Evolutionary conservation across 2,888 invertebrate species (phyloP), one percentile per base, ranked within the genome.

Genomic region (Brenthis ino): DNA sequence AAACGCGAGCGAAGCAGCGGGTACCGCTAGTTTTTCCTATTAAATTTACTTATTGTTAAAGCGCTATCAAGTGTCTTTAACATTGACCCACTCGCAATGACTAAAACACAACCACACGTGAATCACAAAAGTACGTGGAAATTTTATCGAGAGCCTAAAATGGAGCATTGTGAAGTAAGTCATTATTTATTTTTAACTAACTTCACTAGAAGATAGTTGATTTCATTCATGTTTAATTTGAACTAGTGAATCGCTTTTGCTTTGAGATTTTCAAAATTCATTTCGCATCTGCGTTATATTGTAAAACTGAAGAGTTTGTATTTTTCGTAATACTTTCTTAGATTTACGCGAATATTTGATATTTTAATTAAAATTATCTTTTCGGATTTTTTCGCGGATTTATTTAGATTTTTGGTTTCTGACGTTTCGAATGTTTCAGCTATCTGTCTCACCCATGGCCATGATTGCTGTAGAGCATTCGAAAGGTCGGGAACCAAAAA

Each of bases 31-130:
- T 20, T 24, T 28, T 28, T 47, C 48, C 24, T 3, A 16, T 2
- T 16, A 37, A n/a, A 28, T 50, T n/a, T 48, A 55, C 43, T 54
- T 51, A 11, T n/a, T 24, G 50, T 13, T 16, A 8, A 66, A 58
- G 43, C 54, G 14, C 11, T 28, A 55, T 54, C 13, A 43, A 56
- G 63, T 43, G 57, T 51, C 8, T 50, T 24, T 58, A 58, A 56
- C 68, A 64, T 37, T 69, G 68, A 65, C 68, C 68, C 33, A 65
- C 55, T 58, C 54, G 51, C 14, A 56, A 14, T 60, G 60, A 60
- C 50, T 60, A 60, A 60, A 60, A 48, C 54, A 54, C 47, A 28
- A 14, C 33, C 28, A 58, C 48, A 28, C 28, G 55, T 68, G 57
- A 57, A 57, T 67, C 63, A 63, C 37, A 28, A 11, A 12, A 11